These are phyloP conservation scores for Sthenelais limicola DNA, from an alignment of 2,888 invertebrate genomes.

Conservation along the genomic window DNA sequence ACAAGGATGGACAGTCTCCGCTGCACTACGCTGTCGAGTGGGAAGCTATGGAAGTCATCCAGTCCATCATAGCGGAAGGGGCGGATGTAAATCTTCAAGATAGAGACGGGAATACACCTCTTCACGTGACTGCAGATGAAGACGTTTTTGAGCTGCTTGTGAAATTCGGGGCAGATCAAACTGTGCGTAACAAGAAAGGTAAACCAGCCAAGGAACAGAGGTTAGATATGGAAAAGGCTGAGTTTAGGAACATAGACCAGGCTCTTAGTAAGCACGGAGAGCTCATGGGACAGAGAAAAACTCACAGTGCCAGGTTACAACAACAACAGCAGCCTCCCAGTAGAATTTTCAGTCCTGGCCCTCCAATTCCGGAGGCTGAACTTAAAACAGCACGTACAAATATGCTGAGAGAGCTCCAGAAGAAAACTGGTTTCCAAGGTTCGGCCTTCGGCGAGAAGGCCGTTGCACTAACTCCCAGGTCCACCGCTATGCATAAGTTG, in stretches of 20 bases:
- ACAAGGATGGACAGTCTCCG: slow-evolving; percentile 47
- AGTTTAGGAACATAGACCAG: slow-evolving; percentile 32
- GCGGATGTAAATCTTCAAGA: slow-evolving; percentile 45
- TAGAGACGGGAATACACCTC: slow-evolving; percentile 40
- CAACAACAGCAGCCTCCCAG: neutral
- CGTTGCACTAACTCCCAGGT: neutral
- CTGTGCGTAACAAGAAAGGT: slow-evolving; percentile 29
- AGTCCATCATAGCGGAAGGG: slow-evolving; percentile 41
- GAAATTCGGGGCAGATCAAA: slow-evolving; percentile 19
- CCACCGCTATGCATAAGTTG: neutral
- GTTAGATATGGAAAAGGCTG: slow-evolving; percentile 18
- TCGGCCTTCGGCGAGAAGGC: neutral
- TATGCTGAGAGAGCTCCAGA: slow-evolving; percentile 39
- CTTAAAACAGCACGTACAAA: slow-evolving; percentile 28
- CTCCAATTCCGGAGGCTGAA: slow-evolving; percentile 36
- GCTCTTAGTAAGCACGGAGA: slow-evolving; percentile 11
- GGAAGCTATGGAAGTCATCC: slow-evolving; percentile 38
- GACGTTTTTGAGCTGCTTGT: slow-evolving; percentile 18
- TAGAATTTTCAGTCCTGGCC: slow-evolving; percentile 38
- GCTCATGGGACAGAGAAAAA: neutral
- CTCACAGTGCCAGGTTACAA: neutral
- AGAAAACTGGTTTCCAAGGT: slow-evolving; percentile 3
- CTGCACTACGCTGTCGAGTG: slow-evolving; percentile 49
- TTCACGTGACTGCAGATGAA: slow-evolving; percentile 42
- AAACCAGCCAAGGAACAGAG: slow-evolving; percentile 2